Evolutionary conservation across 2,113 vertebrate genomes (phyloP).

Genomic region (Platichthys stellatus): DNA sequence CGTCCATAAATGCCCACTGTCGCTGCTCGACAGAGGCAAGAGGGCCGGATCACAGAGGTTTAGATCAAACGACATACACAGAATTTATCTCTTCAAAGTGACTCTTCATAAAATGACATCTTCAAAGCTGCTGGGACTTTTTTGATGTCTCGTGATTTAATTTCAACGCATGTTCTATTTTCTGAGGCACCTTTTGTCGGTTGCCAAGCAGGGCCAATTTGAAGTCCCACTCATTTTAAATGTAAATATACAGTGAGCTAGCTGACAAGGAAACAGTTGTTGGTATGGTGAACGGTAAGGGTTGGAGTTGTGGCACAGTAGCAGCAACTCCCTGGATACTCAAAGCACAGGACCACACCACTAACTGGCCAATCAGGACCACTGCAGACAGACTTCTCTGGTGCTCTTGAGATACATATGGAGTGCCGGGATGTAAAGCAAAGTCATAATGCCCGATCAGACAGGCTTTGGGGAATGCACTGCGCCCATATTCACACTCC

Average conservation of each 20-base stretch:
- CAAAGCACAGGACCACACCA: neutral
- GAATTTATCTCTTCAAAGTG: constrained; percentile 39
- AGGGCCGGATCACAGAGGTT: constrained; percentile 24
- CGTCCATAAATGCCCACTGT: constrained; percentile 22
- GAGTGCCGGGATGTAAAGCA: constrained; percentile 50
- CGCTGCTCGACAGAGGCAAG: neutral
- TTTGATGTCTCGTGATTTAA: neutral
- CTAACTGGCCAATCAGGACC: neutral
- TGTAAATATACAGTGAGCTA: constrained; percentile 26
- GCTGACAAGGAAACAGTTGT: constrained; percentile 31
- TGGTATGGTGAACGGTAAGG: neutral
- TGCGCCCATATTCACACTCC: constrained; percentile 70
- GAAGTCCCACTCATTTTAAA: constrained; percentile 19
- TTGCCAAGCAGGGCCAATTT: constrained; percentile 41
- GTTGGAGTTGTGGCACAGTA: too few species aligned
- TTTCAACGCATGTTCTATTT: constrained; percentile 14
- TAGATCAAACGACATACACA: constrained; percentile 33
- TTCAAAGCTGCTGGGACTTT: neutral
- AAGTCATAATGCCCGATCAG: constrained; percentile 78
- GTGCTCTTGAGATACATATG: neutral
- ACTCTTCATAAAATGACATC: neutral
- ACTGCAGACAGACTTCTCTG: neutral
- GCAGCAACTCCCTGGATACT: neutral
- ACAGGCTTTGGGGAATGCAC: constrained; percentile 75
- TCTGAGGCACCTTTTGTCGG: constrained; percentile 22